phyloP scores from a whole-genome alignment of 1,140 invertebrate species.

The Brachystomella parvula region DNA sequence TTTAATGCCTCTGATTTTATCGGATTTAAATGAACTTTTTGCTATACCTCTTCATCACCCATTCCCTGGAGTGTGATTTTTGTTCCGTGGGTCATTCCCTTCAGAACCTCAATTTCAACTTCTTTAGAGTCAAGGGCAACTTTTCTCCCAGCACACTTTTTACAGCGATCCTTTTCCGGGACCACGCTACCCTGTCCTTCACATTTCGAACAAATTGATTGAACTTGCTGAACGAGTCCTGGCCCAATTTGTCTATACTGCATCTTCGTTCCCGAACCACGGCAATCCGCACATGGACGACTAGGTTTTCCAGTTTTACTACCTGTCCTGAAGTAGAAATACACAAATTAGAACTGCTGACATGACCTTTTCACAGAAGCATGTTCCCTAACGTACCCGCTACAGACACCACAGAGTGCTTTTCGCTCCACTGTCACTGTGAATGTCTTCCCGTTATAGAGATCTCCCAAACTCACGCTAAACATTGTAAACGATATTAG shows the following conservation, averaged over 20 bases:
- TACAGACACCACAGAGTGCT: conserved; percentile 73
- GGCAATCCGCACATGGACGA: conserved; percentile 63
- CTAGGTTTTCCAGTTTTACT: conserved; percentile 58
- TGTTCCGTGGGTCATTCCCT: conserved; percentile 79
- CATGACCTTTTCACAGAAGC: neutral
- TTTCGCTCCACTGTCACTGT: conserved; percentile 78
- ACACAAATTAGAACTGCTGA: neutral
- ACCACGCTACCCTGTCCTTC: conserved; percentile 58
- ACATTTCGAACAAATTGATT: conserved; percentile 62
- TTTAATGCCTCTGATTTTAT: neutral
- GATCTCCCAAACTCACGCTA: conserved; percentile 76
- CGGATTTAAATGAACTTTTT: neutral
- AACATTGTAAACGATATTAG: conserved; percentile 15
- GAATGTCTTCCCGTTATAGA: conserved; percentile 80
- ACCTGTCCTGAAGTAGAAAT: conserved; percentile 22
- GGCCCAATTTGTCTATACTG: conserved; percentile 61
- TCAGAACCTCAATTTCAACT: conserved; percentile 80
- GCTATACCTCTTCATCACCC: conserved; percentile 71
- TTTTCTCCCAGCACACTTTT: conserved; percentile 71
- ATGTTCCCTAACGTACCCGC: conserved; percentile 50
- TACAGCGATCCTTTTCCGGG: conserved; percentile 71
- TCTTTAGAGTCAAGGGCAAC: conserved; percentile 68
- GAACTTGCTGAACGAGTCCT: conserved; percentile 75
- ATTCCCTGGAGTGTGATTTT: conserved; percentile 79
- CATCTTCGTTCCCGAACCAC: conserved; percentile 67